Conservation (phyloP, 2,888 invertebrate genomes). For the Bombyx huttoni region DNA sequence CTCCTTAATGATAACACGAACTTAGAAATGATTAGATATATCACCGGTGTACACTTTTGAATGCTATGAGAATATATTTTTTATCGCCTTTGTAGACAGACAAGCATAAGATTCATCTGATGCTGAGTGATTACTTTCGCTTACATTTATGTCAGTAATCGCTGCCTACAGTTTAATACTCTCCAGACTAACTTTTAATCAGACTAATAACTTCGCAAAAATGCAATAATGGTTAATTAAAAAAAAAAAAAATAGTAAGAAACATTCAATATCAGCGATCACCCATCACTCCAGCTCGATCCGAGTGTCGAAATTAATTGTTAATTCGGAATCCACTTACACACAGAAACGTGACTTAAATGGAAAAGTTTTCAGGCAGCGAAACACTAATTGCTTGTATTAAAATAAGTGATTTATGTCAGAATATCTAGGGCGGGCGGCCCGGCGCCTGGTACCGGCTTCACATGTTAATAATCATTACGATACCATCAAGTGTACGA, state of each 20-base stretch:
- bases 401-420: slow-evolving; percentile 71
- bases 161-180: no score
- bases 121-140: no score
- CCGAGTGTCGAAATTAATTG: slow-evolving; percentile 1
- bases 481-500: slow-evolving; percentile 71
- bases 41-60: no score
- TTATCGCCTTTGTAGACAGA: no score
- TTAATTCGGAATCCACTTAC: slow-evolving; percentile 67
- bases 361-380: slow-evolving; percentile 60
- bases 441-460: slow-evolving; percentile 58
- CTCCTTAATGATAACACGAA: no score
- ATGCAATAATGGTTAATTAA: not conserved
- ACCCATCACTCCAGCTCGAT: not conserved
- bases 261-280: not conserved
- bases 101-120: no score
- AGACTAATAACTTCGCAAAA: not conserved
- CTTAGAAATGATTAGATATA: no score
- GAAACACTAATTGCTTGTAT: slow-evolving; percentile 67
- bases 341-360: slow-evolving; percentile 52
- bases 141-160: no score
- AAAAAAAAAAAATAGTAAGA: not conserved
- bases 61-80: no score
- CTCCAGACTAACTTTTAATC: no score
- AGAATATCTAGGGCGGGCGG: slow-evolving; percentile 62
- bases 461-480: slow-evolving; percentile 72